Evolutionary conservation across 2,113 vertebrate species (phyloP), one percentile per base, ranked within the genome.

Genomic region (Beaufortia kweichowensis): DNA sequence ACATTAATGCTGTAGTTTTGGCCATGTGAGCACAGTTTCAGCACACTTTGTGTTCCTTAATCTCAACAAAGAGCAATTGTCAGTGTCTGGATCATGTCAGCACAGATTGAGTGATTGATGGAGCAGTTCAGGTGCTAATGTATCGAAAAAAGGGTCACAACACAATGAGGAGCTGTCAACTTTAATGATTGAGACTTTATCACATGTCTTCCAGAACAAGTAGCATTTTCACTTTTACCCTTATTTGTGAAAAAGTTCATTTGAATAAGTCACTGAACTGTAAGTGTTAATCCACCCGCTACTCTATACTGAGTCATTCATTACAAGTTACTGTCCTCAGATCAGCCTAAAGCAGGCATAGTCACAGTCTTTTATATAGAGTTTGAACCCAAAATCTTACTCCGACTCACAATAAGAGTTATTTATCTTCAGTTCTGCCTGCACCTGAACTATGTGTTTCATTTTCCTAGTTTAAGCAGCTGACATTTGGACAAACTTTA

Each of bases 211-310:
- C 19, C 66, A 69, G n/a, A 55, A 11, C 28, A 53, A 69, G 1
- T 33, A 8, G 11, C 6, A 56, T 23, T 69, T 23, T 69, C 12
- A 55, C 12, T 41, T 23, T 8, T 35, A 6, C 21, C 43, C 17
- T 50, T 31, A 60, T 39, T 8, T 68, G 31, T 33, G 68, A 2
- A 61, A 3, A 56, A 24, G n/a, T 66, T 50, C 15, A 53, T 67
- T 73, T 77, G 41, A 9, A 73, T 72, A 39, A 66, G 74, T 77
- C 62, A 67, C 23, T 24, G n/a, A 11, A 39, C 15, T 69, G 48
- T 28, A 60, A 61, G 31, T 23, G 43, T 46, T 28, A 28, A 60
- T 59, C 48, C 26, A 17, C 60, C 53, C 28, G 21, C 29, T 19
- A 19, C 39, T 29, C 35, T 39, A 17, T 75, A 31, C 57, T 1